Percentiles rank a stretch among this genome's conserved stretches.
phyloP scores from a whole-genome alignment of 2,113 vertebrate genomes.

The Telmatochromis sp. region DNA sequence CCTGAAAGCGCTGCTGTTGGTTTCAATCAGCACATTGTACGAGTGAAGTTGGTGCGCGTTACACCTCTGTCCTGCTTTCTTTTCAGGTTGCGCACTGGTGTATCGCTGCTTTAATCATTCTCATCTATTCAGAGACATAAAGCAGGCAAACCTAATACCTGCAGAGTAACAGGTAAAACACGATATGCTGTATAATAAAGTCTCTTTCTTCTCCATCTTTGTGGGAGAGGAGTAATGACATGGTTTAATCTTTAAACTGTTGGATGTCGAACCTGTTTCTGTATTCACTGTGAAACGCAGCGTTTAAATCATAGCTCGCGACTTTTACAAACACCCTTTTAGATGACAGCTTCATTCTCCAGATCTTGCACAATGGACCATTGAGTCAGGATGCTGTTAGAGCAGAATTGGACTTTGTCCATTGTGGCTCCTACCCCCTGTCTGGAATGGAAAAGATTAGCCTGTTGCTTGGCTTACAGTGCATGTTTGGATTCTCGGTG shows the following conservation, averaged over 20 bases:
- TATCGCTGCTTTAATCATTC: background rate
- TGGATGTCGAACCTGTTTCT: background rate
- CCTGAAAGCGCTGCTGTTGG: background rate
- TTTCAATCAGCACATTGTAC: background rate
- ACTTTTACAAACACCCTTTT: background rate
- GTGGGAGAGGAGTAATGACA: background rate
- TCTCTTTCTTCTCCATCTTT: background rate
- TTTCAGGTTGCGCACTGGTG: background rate
- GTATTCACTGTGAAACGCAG: background rate
- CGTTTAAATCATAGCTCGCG: background rate
- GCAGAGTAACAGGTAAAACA: background rate
- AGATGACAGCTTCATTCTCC: constrained; percentile 38
- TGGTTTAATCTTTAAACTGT: background rate
- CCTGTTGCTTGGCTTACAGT: constrained; percentile 43
- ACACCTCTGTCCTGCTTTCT: background rate
- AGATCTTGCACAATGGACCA: constrained; percentile 27
- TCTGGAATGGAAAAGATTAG: constrained; percentile 62
- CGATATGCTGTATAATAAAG: background rate
- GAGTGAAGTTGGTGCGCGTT: background rate
- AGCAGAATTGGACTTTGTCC: constrained; percentile 55
- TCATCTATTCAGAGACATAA: background rate
- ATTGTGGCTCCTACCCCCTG: constrained; percentile 15
- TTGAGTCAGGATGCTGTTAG: constrained; percentile 39
- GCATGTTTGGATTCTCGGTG: constrained; percentile 57
- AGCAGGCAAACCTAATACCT: background rate